phyloP scores from a whole-genome alignment of 2,113 vertebrate genomes.

The Percina caprodes region DNA sequence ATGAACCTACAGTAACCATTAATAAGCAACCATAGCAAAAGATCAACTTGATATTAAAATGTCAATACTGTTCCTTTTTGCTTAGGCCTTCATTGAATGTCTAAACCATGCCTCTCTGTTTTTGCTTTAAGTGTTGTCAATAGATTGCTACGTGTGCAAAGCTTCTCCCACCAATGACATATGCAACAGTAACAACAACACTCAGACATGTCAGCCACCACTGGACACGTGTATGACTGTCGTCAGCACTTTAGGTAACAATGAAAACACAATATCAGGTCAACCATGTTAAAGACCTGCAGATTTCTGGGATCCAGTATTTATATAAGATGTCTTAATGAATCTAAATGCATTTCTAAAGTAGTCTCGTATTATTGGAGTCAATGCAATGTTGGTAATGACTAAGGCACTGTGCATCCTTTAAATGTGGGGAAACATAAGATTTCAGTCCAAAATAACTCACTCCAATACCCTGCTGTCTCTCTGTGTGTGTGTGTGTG shows the following conservation, averaged over 20 bases:
- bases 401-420: neutral
- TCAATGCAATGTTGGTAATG: no score
- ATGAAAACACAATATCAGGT: neutral
- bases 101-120: neutral
- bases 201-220: constrained; percentile 54
- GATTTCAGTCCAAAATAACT: neutral
- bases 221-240: constrained; percentile 79
- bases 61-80: neutral
- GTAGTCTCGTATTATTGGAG: neutral
- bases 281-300: neutral
- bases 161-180: constrained; percentile 58
- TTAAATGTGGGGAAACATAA: neutral
- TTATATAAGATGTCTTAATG: neutral
- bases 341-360: neutral
- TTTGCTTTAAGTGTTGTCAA: constrained; percentile 54
- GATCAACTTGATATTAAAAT: neutral
- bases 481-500: constrained; percentile 17
- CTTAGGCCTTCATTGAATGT: neutral
- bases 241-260: constrained; percentile 71
- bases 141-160: constrained; percentile 76
- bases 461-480: neutral
- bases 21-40: neutral
- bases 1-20: neutral
- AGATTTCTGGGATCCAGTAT: neutral
- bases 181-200: constrained; percentile 67